A percentile compares a stretch with the other conserved stretches of the same genome.
Conservation (phyloP, 1,140 invertebrate genomes). For the Anagrus nilaparvatae region DNA sequence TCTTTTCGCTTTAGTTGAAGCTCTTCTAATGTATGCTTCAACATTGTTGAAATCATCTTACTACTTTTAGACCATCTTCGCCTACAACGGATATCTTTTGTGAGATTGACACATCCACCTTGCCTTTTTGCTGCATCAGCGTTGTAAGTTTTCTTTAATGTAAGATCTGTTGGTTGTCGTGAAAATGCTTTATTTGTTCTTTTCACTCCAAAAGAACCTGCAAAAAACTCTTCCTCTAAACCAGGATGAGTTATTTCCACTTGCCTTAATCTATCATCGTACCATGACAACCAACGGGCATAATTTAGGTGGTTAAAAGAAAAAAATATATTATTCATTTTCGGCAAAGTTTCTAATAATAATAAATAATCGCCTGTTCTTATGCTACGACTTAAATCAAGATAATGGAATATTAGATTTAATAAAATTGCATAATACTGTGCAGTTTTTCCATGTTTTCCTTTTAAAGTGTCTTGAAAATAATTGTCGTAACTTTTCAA, state of each 20-base stretch:
- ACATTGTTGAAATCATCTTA: too few species aligned
- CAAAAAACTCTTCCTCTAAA: conserved; percentile 14
- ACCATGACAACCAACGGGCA: not conserved
- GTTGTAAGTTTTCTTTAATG: conserved; percentile 26
- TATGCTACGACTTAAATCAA: too few species aligned
- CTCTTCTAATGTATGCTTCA: too few species aligned
- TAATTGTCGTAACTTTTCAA: too few species aligned
- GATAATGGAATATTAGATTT: too few species aligned
- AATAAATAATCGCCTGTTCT: not conserved
- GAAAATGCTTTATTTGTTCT: conserved; percentile 23
- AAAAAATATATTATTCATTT: not conserved
- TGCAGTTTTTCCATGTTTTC: too few species aligned
- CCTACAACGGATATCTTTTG: conserved; percentile 17
- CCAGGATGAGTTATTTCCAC: conserved; percentile 22
- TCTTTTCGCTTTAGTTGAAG: too few species aligned
- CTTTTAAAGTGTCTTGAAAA: too few species aligned
- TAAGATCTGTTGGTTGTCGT: conserved; percentile 22
- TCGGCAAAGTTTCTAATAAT: not conserved
- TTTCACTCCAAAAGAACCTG: conserved; percentile 21
- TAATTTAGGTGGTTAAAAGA: not conserved
- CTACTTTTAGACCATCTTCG: too few species aligned
- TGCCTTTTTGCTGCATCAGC: conserved; percentile 25
- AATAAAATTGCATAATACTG: too few species aligned
- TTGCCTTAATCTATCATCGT: not conserved
- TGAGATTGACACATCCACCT: conserved; percentile 17